phyloP scores from a whole-genome alignment of 1,140 invertebrate species.

The Prorops nasuta region DNA sequence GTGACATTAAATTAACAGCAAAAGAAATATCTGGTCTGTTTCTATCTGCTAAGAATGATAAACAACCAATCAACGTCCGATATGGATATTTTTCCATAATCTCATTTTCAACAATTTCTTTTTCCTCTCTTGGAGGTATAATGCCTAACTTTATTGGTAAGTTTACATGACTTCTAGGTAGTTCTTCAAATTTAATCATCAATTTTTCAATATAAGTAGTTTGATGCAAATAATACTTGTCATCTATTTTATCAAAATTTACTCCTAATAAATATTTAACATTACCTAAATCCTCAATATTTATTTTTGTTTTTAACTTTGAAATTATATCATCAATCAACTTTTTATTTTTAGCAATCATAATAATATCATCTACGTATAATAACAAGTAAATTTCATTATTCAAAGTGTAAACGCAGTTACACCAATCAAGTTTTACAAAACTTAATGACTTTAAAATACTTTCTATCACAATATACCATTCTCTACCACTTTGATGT shows the following conservation, averaged over 20 bases:
- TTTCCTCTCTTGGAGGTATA: background rate
- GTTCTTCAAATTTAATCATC: background rate
- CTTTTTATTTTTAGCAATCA: background rate
- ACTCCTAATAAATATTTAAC: background rate
- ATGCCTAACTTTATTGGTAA: background rate
- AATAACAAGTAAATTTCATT: background rate
- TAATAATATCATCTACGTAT: conserved; percentile 6
- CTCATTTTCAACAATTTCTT: background rate
- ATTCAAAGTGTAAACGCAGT: conserved; percentile 35
- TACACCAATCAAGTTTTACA: conserved; percentile 25
- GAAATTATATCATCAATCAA: background rate
- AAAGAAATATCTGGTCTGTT: background rate
- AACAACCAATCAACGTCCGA: background rate
- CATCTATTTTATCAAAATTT: background rate
- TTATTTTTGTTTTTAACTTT: background rate
- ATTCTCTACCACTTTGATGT: conserved; percentile 35
- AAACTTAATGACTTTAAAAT: conserved; percentile 28
- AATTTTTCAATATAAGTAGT: background rate
- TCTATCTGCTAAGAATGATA: background rate
- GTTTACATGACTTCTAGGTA: background rate
- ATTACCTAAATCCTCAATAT: background rate
- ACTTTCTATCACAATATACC: conserved; percentile 31
- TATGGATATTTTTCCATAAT: background rate
- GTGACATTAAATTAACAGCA: background rate
- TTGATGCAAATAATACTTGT: background rate